Evolutionary conservation across 2,113 vertebrate genomes (phyloP), one percentile per base, ranked within the genome.

Genomic region (Sisor rabdophorus): DNA sequence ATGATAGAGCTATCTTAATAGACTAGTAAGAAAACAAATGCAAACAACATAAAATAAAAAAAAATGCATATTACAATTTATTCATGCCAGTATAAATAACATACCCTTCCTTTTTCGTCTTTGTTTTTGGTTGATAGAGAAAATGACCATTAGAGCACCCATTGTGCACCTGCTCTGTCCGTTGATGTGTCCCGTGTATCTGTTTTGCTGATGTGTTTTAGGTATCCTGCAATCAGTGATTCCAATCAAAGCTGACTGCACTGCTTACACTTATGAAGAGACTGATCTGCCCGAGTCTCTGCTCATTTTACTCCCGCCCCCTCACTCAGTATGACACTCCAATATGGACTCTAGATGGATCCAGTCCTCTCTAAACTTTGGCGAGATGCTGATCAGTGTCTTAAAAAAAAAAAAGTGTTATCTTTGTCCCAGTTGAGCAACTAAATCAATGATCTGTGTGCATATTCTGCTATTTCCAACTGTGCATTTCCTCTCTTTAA

Each of bases 51-150:
- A 22, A 58, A 58, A 58, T 8, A 58, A 22, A 22, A 20, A 24
- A 22, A n/a, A 22, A 20, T 22, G 7, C n/a, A 5, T 20, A 58
- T 58, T 44, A 44, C 40, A 44, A 44, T 7, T 8, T 9, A 44
- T 44, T 9, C 40, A 44, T 44, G 40, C 40, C 40, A 44, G 5
- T 16, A 32, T 17, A 52, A 59, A 26, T 60, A 63, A 64, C 85
- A 82, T 91, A 92, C 90, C 91, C 91, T 79, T 78, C 19, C 70
- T 77, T 75, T 86, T 84, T 77, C 82, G 86, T 67, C 77, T 81
- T 77, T 88, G 82, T 80, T 92, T 89, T 12, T 88, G 76, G 82
- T 91, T 88, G 11, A 90, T 59, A 60, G 87, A 92, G 87, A 93
- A 87, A 84, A 84, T 91, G 79, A 91, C 82, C 84, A 88, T 86